Evolutionary conservation across 2,113 vertebrate genomes (phyloP), one percentile per base, ranked within the genome.

Genomic region (Donacobius atricapilla): DNA sequence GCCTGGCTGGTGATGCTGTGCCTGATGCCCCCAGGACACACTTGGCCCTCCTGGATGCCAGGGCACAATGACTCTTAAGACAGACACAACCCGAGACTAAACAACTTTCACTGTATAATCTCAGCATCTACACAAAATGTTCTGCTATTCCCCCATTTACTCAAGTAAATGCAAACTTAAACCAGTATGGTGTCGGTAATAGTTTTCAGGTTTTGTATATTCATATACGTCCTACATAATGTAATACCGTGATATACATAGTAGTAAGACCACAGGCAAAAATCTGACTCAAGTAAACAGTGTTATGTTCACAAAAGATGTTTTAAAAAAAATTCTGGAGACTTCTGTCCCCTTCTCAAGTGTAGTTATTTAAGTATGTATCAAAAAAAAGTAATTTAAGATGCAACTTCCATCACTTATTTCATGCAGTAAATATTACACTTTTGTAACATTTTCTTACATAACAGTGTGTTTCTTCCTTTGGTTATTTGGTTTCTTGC

Each of bases 1-100:
- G 6, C 31, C 47, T 0, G 0, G 40, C 54, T 54, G 87, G 31
- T 0, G 0, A 44, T 51, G 77, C 20, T n/a, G 39, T 11, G 53
- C 53, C 39, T 31, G 78, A 42, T 61, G n/a, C 17, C 21, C 25
- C 11, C 70, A 47, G n/a, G n/a, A 54, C 21, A 54, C 0, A 0
- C 0, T 0, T 11, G 58, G 51, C 19, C 33, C 28, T 61, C 21
- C 21, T 54, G 87, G 47, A 70, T 69, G 54, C 69, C 45, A 45
- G 28, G n/a, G n/a, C 45, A 60, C 61, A 17, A 27, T 6, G 23
- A 40, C 27, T 75, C 57, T 60, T 22, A 53, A 54, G 5, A 14
- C 25, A 88, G 15, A n/a, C n/a, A 61, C 35, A 90, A 66, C 10
- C 37, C 28, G 40, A 64, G 65, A 78, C n/a, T 22, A n/a, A 56